These are phyloP conservation scores for Leptobrachium ailaonicum DNA, from an alignment of 2,113 vertebrate genomes.

Conservation along the genomic window DNA sequence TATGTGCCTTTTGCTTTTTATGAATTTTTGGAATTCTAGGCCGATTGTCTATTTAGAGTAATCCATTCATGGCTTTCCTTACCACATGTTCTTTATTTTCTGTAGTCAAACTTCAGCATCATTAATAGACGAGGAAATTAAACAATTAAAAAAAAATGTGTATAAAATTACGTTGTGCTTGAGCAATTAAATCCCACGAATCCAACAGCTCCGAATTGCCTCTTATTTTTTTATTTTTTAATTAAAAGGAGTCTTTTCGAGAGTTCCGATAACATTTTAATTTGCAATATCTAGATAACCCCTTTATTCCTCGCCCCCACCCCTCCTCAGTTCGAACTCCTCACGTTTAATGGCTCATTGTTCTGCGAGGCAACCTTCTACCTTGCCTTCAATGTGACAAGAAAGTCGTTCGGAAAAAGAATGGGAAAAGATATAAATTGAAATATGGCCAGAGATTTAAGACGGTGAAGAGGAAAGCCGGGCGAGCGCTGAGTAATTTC, in stretches of 20 bases:
- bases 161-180: slow-evolving; percentile 12
- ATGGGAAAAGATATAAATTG: slow-evolving; percentile 39
- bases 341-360: slow-evolving; percentile 53
- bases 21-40: no score
- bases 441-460: slow-evolving; percentile 33
- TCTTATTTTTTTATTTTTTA: slow-evolving; percentile 33
- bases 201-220: slow-evolving; percentile 48
- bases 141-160: slow-evolving; percentile 22
- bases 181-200: slow-evolving; percentile 54
- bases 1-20: no score
- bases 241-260: slow-evolving; percentile 54
- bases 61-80: background rate
- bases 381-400: slow-evolving; percentile 49
- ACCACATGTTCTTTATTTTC: background rate
- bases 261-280: slow-evolving; percentile 57
- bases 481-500: slow-evolving; percentile 14
- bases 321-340: slow-evolving; percentile 48
- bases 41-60: background rate
- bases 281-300: slow-evolving; percentile 53
- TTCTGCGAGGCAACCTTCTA: slow-evolving; percentile 54
- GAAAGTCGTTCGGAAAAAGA: slow-evolving; percentile 50
- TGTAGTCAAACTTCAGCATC: background rate
- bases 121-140: slow-evolving; percentile 27
- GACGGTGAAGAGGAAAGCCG: background rate
- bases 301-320: slow-evolving; percentile 39